Percentiles rank a stretch among this genome's conserved stretches.
Evolutionary conservation across 2,888 invertebrate genomes (phyloP).

Genomic region (Germaria angustata): DNA sequence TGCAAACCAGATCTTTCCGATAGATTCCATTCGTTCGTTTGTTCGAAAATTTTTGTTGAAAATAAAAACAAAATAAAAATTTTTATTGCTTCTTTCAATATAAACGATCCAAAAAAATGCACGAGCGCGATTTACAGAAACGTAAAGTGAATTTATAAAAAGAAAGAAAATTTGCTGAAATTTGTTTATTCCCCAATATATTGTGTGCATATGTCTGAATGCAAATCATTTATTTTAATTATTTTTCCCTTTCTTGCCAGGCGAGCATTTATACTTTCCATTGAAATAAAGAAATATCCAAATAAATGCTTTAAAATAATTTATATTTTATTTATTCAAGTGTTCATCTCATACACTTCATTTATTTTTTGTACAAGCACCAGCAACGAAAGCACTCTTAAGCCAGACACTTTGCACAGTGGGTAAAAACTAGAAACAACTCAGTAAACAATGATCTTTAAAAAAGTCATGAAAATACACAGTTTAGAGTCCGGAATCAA

Average conservation of each 20-base stretch:
- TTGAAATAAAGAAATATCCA: conserved; percentile 26
- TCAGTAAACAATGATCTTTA: no score
- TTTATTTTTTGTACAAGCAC: background rate
- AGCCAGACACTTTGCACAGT: background rate
- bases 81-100: no score
- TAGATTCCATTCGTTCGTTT: no score
- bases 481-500: no score
- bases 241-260: background rate
- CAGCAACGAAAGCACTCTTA: background rate
- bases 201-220: conserved; percentile 1
- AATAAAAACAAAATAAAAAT: no score
- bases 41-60: no score
- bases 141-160: no score
- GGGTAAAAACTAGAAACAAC: background rate
- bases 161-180: background rate
- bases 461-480: no score
- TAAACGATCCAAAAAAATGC: no score
- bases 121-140: no score
- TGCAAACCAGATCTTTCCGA: no score
- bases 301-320: conserved; percentile 32
- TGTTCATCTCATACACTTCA: conserved; percentile 55
- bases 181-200: conserved; percentile 20
- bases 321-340: conserved; percentile 64
- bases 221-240: conserved; percentile 12
- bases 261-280: background rate